phyloP scores from a whole-genome alignment of 2,888 invertebrate genomes.

The Acanthosoma haemorrhoidale region DNA sequence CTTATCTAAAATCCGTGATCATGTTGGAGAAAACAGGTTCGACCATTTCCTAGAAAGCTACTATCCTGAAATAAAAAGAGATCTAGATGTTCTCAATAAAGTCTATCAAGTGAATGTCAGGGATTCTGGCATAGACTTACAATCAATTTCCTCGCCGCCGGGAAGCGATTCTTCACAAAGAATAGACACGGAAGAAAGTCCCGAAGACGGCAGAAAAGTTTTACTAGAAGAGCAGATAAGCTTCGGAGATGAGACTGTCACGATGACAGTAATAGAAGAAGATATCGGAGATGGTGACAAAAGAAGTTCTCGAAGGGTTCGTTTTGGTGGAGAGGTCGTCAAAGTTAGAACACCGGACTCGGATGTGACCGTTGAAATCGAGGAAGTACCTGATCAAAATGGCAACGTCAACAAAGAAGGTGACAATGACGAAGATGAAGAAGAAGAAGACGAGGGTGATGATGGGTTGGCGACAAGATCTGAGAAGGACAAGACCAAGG shows the following conservation, averaged over 20 bases:
- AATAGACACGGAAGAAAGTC: slow-evolving; percentile 12
- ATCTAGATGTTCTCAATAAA: slow-evolving; percentile 58
- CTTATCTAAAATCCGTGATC: slow-evolving; percentile 62
- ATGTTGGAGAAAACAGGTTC: slow-evolving; percentile 62
- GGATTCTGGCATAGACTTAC: slow-evolving; percentile 43
- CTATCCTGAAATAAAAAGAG: slow-evolving; percentile 50
- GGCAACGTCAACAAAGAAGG: slow-evolving; percentile 32
- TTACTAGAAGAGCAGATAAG: slow-evolving; percentile 57
- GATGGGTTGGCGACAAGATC: too few species aligned
- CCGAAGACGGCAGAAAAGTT: slow-evolving; percentile 32
- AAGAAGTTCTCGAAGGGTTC: slow-evolving; percentile 64
- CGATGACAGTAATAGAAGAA: slow-evolving; percentile 77
- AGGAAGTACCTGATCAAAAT: slow-evolving; percentile 18
- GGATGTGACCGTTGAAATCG: slow-evolving; percentile 50
- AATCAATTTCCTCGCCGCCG: slow-evolving; percentile 30
- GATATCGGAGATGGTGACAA: slow-evolving; percentile 46
- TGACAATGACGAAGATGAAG: slow-evolving; percentile 13
- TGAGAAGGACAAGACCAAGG: not conserved
- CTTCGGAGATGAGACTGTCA: slow-evolving; percentile 73
- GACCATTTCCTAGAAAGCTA: slow-evolving; percentile 50
- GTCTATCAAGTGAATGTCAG: slow-evolving; percentile 50
- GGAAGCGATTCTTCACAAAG: slow-evolving; percentile 14
- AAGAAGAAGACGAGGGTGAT: not conserved
- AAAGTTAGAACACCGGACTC: slow-evolving; percentile 81
- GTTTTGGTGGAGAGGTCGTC: slow-evolving; percentile 80